phyloP scores from a whole-genome alignment of 2,797 vertebrate species.

The Trichosurus vulpecula region DNA sequence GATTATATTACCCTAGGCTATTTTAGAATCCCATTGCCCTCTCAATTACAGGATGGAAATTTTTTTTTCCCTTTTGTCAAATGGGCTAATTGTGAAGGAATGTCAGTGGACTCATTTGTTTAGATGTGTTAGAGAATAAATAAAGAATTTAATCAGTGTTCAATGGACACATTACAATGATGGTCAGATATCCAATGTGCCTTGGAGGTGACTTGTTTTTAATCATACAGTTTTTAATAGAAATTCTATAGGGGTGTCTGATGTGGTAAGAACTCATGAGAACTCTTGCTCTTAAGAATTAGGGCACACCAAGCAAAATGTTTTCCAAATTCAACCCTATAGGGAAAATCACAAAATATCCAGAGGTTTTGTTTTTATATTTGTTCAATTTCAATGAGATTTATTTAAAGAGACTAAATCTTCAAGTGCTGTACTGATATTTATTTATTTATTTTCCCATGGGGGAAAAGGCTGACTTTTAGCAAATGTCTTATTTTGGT shows the following conservation, averaged over 20 bases:
- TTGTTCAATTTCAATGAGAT: constrained; percentile 21
- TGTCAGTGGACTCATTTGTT: constrained; percentile 42
- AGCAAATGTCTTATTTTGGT: neutral
- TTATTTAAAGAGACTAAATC: constrained; percentile 25
- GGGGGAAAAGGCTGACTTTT: neutral
- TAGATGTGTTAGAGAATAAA: constrained; percentile 32
- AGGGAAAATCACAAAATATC: constrained; percentile 26
- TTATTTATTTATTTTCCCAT: neutral
- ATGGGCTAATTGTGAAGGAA: constrained; percentile 42
- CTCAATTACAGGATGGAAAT: constrained; percentile 41
- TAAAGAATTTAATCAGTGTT: constrained; percentile 38
- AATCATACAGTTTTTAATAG: neutral
- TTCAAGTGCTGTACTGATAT: neutral
- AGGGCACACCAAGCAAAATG: neutral
- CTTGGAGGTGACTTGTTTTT: neutral
- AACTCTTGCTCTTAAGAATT: neutral
- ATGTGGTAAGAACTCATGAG: neutral
- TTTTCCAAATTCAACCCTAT: constrained; percentile 21
- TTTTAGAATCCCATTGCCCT: constrained; percentile 57
- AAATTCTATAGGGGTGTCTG: neutral
- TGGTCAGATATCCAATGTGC: constrained; percentile 2
- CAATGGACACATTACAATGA: constrained; percentile 21
- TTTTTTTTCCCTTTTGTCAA: constrained; percentile 59
- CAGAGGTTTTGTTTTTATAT: neutral
- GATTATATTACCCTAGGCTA: constrained; percentile 26